Percentiles rank a stretch among this genome's conserved stretches.
phyloP scores from a whole-genome alignment of 2,797 vertebrate species.

The Serranus cabrilla region DNA sequence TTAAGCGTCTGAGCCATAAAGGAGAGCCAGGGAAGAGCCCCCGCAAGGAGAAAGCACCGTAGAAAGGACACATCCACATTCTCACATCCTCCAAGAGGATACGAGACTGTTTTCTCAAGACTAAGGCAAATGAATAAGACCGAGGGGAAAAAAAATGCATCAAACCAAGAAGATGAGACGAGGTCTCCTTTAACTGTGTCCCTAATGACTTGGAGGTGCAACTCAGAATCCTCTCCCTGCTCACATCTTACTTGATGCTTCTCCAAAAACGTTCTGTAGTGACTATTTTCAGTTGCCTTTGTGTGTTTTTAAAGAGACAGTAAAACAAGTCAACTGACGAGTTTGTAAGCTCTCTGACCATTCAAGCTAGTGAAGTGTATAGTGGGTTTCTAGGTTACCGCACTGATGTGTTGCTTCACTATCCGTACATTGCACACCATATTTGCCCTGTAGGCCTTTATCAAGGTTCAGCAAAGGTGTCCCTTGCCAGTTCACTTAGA shows the following conservation, averaged over 20 bases:
- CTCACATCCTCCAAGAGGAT: conserved; percentile 36
- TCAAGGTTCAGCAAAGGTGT: conserved; percentile 18
- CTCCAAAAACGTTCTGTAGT: conserved; percentile 11
- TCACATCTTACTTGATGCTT: conserved; percentile 31
- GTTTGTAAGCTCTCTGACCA: conserved; percentile 30
- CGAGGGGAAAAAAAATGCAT: conserved; percentile 1
- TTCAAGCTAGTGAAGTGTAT: conserved; percentile 21
- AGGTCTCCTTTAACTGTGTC: conserved; percentile 4
- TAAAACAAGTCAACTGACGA: conserved; percentile 26
- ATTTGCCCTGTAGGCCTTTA: conserved; percentile 2
- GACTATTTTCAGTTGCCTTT: conserved; percentile 54
- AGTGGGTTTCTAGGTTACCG: conserved; percentile 16
- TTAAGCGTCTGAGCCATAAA: conserved; percentile 94
- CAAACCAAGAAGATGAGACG: conserved; percentile 8
- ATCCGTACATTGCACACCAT: neutral
- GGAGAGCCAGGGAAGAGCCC: conserved; percentile 87
- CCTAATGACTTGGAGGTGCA: conserved; percentile 18
- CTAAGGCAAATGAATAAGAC: conserved; percentile 1
- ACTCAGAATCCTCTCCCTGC: conserved; percentile 10
- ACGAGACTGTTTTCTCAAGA: conserved; percentile 38
- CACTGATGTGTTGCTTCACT: conserved; percentile 44
- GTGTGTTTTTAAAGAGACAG: conserved; percentile 35
- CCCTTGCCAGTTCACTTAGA: neutral
- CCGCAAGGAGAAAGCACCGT: conserved; percentile 77
- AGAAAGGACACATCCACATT: conserved; percentile 2